Base-by-base conservation (phyloP, 2,113 vertebrate genomes). In the Plectropomus leopardus region DNA sequence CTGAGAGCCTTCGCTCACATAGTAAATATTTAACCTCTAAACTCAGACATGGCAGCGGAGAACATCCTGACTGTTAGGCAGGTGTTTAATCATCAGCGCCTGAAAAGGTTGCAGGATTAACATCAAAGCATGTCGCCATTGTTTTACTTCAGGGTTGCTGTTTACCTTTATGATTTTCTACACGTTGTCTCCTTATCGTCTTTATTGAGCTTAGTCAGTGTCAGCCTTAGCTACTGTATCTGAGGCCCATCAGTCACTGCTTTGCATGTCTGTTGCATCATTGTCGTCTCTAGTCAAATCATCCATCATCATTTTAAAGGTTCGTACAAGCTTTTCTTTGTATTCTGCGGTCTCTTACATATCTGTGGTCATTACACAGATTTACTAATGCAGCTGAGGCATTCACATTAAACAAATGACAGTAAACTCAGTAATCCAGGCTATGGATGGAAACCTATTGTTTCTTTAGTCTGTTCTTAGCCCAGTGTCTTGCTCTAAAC, bases 281-380 rank as follows among this genome's bases (percentile, higher is more conserved):
- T 42, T 80, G 59, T 16, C 32, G 51, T 42, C 32, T 82, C 70
- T 65, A 64, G 11, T 30, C 44, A 58, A 54, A 74, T 74, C 45
- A n/a, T 17, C 47, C 1, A 0, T 66, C 53, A 65, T 77, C 69
- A 55, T 79, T 58, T 53, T 61, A 21, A 40, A 44, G 57, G 11
- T 17, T 72, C 16, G 5, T 47, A 59, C 48, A 69, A 71, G 70
- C 69, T 57, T 47, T 50, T 32, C 40, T 84, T 81, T 78, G 72
- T 82, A 21, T 69, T 48, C 42, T 68, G 57, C 7, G 2, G 30
- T 69, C 42, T 74, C 40, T 57, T 57, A 4, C 21, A 21, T 65
- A 15, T 85, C 54, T 76, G 54, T 59, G 72, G 59, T 82, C 71
- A 77, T 88, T 88, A 84, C 61, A 65, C 26, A 54, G 69, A 88